Evolutionary conservation across 2,797 vertebrate species (phyloP).

Genomic region (Ceryle rudis): DNA sequence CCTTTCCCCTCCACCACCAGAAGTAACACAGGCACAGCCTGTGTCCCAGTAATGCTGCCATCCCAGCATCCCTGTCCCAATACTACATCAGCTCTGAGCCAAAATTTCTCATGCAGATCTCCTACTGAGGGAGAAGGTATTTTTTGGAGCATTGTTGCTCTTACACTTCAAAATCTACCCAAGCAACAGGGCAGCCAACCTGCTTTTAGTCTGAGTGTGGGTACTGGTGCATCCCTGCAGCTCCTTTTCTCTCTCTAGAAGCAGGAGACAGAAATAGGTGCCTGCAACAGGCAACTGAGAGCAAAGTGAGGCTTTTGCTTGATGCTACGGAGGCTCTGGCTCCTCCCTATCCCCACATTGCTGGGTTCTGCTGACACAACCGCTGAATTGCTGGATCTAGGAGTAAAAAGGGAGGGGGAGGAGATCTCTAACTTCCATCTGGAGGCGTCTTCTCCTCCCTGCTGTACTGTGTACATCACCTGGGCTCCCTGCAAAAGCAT

Average conservation of each 20-base stretch:
- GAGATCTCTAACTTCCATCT: background rate
- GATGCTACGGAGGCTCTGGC: background rate
- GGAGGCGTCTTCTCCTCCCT: constrained; percentile 3
- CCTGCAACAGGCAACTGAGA: background rate
- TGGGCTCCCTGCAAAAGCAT: background rate
- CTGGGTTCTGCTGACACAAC: background rate
- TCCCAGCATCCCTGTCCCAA: background rate
- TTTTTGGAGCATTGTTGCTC: background rate
- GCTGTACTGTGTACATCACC: background rate
- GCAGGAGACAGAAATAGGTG: background rate
- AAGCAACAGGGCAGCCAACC: background rate
- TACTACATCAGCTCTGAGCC: background rate
- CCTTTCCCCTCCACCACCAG: background rate
- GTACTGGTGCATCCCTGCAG: background rate
- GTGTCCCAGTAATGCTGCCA: background rate
- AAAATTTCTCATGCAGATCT: background rate
- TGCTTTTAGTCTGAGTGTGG: background rate
- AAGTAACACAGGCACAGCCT: background rate
- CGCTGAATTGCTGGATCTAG: background rate
- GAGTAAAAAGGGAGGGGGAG: background rate
- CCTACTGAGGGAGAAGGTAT: background rate
- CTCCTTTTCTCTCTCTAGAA: background rate
- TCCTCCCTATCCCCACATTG: background rate
- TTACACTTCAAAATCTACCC: background rate
- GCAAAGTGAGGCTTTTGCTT: background rate